Percentiles rank a stretch among this genome's conserved stretches.
phyloP scores from a whole-genome alignment of 2,888 invertebrate species.

The Acleris holmiana region DNA sequence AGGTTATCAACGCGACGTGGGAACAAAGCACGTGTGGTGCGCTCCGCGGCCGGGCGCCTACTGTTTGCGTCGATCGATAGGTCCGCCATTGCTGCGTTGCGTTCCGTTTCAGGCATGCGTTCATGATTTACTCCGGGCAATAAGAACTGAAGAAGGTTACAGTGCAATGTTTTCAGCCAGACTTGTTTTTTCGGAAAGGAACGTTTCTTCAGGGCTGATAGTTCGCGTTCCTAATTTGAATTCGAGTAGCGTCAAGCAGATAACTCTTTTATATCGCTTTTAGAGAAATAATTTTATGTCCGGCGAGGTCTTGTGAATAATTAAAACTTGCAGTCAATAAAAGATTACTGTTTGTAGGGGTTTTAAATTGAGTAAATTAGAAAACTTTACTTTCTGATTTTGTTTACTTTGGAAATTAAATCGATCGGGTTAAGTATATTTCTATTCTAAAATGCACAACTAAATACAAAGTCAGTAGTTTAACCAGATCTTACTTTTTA shows the following conservation, averaged over 20 bases:
- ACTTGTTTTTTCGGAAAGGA: conserved; percentile 19
- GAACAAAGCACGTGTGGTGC: conserved; percentile 59
- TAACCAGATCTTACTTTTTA: no score
- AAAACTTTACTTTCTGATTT: neutral
- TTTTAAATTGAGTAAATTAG: neutral
- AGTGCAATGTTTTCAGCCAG: conserved; percentile 8
- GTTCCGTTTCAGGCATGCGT: conserved; percentile 65
- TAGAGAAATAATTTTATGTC: neutral
- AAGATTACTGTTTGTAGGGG: no score
- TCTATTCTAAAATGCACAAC: no score
- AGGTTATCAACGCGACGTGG: conserved; percentile 42
- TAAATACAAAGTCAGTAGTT: no score
- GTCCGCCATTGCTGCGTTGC: conserved; percentile 69
- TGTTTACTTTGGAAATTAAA: no score
- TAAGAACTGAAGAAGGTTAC: conserved; percentile 30
- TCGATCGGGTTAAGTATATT: no score
- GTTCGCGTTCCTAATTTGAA: conserved; percentile 2
- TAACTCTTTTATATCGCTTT: conserved; percentile 3
- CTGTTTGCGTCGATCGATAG: conserved; percentile 80
- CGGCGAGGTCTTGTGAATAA: neutral
- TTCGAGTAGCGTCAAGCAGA: neutral
- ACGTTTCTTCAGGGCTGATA: neutral
- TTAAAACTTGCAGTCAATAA: neutral
- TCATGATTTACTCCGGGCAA: conserved; percentile 39
- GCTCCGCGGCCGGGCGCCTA: conserved; percentile 72